Evolutionary conservation across 1,140 invertebrate species (phyloP), one percentile per base, ranked within the genome.

Genomic region (Hylaeus volcanicus): DNA sequence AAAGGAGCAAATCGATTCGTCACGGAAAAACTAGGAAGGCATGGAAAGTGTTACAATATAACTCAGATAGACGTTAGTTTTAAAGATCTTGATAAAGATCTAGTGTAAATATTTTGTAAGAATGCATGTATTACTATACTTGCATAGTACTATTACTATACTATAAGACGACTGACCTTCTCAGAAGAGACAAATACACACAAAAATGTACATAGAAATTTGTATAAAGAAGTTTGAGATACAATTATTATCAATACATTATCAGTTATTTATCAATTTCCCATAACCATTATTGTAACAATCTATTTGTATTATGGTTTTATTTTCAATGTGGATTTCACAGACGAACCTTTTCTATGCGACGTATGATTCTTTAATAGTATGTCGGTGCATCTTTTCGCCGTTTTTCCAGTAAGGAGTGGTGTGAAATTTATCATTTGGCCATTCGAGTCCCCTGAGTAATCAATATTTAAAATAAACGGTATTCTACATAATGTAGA

Each of bases 1-100:
- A 84, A 93, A 81, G 97, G 97, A 43, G 97, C 97, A 12, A 94
- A 95, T 88, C 95, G 94, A 84, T 98, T 97, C 87, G 93, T 95
- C 77, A 90, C 91, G 2, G 51, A 75, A 87, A 96, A 96, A 79
- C 92, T 96, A 80, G 95, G 96, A 1, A 96, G 95, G 90, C 96
- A 97, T 89, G 96, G 97, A n/a, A 97, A 96, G 88, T 95, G 95
- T 87, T 94, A 96, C 89, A 94, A 95, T 88, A 90, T 96, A 45
- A 95, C 93, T 15, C 91, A 93, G 86, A 88, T 93, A 51, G 93
- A 94, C 0, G 88, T 94, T 53, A 94, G 94, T 68, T 96, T 96
- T 94, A 95, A 94, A 89, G 92, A 94, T 79, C 83, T 95, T 37
- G 90, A 94, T 79, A 90, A 93, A 37, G 83, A 90, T 74, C 61